Evolutionary conservation across 2,113 vertebrate species (phyloP).

Genomic region (Stercorarius parasiticus): DNA sequence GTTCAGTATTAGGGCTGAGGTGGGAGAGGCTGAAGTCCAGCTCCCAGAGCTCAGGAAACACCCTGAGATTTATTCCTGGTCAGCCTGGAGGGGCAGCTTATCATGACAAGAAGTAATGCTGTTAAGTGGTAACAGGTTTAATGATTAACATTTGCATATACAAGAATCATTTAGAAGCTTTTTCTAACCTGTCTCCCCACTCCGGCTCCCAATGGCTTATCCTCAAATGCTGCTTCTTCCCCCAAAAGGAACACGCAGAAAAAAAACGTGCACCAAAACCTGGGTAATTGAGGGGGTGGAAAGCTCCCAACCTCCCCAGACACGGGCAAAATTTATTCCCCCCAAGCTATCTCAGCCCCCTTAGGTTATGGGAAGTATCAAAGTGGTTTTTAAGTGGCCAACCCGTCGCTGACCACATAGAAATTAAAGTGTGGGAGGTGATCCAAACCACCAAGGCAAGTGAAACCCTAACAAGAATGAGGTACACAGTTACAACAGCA

Average conservation of each 20-base stretch:
- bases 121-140: neutral
- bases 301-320: neutral
- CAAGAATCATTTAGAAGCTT: neutral
- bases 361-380: neutral
- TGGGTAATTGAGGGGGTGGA: neutral
- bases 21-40: neutral
- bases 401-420: neutral
- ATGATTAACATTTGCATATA: neutral
- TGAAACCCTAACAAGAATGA: neutral
- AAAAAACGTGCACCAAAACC: neutral
- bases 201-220: neutral
- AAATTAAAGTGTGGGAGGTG: neutral
- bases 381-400: neutral
- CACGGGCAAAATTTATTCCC: neutral
- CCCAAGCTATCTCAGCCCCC: neutral
- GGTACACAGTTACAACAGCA: neutral
- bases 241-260: neutral
- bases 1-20: neutral
- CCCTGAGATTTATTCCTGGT: neutral
- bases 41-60: neutral
- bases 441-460: neutral
- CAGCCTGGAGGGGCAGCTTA: neutral
- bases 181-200: neutral
- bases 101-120: neutral
- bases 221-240: neutral